Conservation (phyloP, 2,797 vertebrate species). For the Falco concolor region DNA sequence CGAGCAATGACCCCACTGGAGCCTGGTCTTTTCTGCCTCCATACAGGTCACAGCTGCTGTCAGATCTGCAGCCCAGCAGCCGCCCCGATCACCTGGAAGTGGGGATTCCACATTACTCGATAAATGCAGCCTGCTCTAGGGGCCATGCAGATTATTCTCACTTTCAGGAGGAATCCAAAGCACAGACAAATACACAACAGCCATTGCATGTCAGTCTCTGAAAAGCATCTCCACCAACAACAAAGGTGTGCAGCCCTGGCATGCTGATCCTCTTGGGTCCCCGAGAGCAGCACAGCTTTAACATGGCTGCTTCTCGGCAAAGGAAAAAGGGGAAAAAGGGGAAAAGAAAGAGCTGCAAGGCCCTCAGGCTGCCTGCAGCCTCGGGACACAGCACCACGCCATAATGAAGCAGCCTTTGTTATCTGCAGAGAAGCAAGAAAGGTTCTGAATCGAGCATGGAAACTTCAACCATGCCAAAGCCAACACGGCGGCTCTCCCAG, state of each 20-base stretch:
- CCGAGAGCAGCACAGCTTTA: neutral
- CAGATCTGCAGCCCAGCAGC: neutral
- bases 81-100: neutral
- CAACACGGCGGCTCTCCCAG: neutral
- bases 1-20: neutral
- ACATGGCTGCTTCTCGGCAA: neutral
- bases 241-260: neutral
- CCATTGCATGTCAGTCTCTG: fast-evolving
- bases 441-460: neutral
- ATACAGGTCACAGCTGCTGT: neutral
- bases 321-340: neutral
- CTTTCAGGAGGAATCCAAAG: neutral
- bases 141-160: too few relatives aligned
- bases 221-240: neutral
- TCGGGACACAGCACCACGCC: neutral
- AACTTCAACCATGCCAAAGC: neutral
- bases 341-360: neutral
- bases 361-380: neutral
- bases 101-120: too few relatives aligned
- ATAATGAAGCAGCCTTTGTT: neutral
- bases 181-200: neutral
- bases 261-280: fast-evolving
- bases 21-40: neutral
- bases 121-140: neutral
- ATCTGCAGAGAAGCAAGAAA: neutral